Percentiles rank a stretch among this genome's conserved stretches.
Conservation (phyloP, 2,888 invertebrate genomes). For the Spialia ferax region DNA sequence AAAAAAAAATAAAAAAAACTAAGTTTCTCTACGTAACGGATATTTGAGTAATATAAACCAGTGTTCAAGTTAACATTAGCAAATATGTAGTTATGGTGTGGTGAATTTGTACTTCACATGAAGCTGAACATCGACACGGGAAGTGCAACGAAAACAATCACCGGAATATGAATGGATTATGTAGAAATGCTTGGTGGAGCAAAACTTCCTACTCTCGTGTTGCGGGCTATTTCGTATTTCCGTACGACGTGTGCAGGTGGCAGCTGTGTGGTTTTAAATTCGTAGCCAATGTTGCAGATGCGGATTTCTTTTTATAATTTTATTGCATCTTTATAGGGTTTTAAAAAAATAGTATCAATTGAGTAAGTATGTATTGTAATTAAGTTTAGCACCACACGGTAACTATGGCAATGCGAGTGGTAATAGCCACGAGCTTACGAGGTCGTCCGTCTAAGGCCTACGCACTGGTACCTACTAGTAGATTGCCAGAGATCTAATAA, state of each 20-base stretch:
- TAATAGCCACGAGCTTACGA: too few relatives aligned
- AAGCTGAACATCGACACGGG: conserved; percentile 42
- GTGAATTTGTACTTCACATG: conserved; percentile 1
- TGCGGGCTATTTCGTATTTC: conserved; percentile 45
- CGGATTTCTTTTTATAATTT: not conserved
- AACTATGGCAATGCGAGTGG: too few relatives aligned
- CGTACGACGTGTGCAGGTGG: conserved; percentile 18
- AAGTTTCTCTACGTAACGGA: too few relatives aligned
- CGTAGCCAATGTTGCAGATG: not conserved
- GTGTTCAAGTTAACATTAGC: not conserved
- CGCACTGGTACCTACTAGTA: too few relatives aligned
- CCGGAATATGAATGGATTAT: conserved; percentile 47
- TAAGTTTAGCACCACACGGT: too few relatives aligned
- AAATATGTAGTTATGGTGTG: not conserved
- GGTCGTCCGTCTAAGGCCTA: too few relatives aligned
- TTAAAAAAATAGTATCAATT: too few relatives aligned
- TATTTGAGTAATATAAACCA: not conserved
- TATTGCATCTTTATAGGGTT: too few relatives aligned
- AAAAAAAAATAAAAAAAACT: too few relatives aligned
- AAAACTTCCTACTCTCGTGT: conserved; percentile 51
- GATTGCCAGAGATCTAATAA: too few relatives aligned
- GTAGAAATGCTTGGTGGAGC: conserved; percentile 49
- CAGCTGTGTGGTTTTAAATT: not conserved
- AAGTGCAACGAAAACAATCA: conserved; percentile 50
- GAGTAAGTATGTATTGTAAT: too few relatives aligned